Conservation (phyloP, 2,113 vertebrate species). For the Jacana jacana region DNA sequence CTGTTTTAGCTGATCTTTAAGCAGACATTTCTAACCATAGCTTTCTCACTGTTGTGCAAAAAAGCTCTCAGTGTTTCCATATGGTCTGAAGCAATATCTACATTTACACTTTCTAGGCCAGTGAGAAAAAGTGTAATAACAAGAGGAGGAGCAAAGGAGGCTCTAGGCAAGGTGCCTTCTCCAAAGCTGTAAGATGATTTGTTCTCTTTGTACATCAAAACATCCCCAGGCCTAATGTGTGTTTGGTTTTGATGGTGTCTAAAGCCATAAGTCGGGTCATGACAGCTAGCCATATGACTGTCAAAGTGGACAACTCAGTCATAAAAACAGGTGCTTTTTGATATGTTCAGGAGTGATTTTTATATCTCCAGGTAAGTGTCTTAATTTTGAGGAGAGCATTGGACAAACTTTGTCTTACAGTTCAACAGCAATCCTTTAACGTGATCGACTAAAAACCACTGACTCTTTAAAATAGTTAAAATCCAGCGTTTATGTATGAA, state of each 20-base stretch:
- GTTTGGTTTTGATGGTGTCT: neutral
- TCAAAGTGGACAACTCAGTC: neutral
- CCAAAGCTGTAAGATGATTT: neutral
- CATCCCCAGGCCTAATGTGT: neutral
- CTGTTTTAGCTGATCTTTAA: neutral
- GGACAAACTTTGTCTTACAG: neutral
- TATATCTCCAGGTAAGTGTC: neutral
- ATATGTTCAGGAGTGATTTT: neutral
- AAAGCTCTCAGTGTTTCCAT: neutral
- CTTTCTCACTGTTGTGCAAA: neutral
- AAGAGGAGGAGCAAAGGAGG: neutral
- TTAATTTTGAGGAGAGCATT: neutral
- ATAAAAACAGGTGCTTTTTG: neutral
- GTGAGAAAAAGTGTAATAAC: neutral
- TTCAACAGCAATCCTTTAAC: neutral
- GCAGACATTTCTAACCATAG: neutral
- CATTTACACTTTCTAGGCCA: slow-evolving; percentile 10
- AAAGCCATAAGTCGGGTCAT: neutral
- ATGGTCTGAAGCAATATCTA: slow-evolving; percentile 39
- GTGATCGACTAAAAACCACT: neutral
- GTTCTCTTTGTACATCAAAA: neutral
- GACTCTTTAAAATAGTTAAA: neutral
- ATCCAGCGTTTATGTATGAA: neutral
- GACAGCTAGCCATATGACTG: neutral
- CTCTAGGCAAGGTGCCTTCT: neutral